Evolutionary conservation across 2,888 invertebrate genomes (phyloP).

Genomic region (Cancer borealis): DNA sequence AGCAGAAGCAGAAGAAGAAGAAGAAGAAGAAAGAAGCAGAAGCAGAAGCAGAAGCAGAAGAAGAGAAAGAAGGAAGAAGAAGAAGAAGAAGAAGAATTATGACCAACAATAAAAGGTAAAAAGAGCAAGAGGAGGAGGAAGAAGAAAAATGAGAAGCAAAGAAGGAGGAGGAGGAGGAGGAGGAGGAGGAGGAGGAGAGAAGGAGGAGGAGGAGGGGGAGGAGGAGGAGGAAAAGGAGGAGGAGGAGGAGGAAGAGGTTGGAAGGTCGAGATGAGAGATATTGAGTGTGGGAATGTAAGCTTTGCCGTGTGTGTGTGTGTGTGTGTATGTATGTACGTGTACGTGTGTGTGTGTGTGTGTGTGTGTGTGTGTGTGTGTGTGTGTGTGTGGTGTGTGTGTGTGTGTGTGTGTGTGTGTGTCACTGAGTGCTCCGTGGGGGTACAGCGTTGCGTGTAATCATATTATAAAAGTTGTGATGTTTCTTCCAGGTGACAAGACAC

Average conservation of each 20-base stretch:
- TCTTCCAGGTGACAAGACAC: slow-evolving; percentile 18
- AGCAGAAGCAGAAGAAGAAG: not conserved
- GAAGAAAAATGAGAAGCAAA: not conserved
- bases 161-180: not conserved
- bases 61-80: not conserved
- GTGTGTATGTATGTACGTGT: not conserved
- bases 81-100: not conserved
- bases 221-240: not conserved
- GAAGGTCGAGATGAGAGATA: too few relatives aligned
- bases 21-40: not conserved
- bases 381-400: not conserved
- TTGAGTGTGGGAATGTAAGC: too few relatives aligned
- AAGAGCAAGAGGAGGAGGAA: not conserved
- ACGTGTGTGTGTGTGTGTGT: not conserved
- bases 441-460: not conserved
- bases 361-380: slow-evolving; percentile 2
- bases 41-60: too few relatives aligned
- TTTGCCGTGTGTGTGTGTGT: too few relatives aligned
- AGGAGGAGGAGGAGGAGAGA: not conserved
- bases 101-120: not conserved
- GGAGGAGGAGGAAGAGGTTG: not conserved
- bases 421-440: not conserved
- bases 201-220: not conserved
- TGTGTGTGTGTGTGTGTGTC: not conserved
- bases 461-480: not conserved